These are phyloP conservation scores for Haliclystus octoradiatus DNA, from an alignment of 30 jellyfish, hydroid and myxozoan species.

Conservation along the genomic window DNA sequence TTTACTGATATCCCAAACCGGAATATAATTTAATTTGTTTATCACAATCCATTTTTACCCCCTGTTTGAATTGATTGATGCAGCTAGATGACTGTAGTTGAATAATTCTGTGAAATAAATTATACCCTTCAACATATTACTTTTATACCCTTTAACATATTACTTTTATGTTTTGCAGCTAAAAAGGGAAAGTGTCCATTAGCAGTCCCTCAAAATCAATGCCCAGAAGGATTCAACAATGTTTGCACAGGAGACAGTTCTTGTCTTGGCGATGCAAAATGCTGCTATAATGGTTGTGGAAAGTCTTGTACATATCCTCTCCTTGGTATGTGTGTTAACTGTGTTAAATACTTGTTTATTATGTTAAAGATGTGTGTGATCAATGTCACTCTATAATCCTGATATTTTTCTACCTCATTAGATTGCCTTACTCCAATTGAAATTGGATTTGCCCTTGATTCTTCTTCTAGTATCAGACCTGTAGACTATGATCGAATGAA, in stretches of 20 bases:
- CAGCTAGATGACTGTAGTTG: too few relatives aligned
- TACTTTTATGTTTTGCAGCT: conserved; percentile 17
- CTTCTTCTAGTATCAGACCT: conserved; percentile 73
- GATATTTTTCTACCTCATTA: too few relatives aligned
- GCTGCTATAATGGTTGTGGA: conserved; percentile 70
- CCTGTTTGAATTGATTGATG: too few relatives aligned
- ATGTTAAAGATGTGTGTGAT: too few relatives aligned
- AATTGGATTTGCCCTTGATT: conserved; percentile 80
- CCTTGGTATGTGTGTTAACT: conserved; percentile 45
- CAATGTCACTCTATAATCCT: too few relatives aligned
- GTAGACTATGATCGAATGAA: conserved; percentile 55
- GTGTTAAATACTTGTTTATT: too few relatives aligned
- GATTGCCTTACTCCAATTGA: conserved; percentile 79
- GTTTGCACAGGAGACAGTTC: conserved; percentile 41
- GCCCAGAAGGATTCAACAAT: conserved; percentile 16
- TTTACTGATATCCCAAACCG: too few relatives aligned
- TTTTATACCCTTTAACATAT: too few relatives aligned
- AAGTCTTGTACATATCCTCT: conserved; percentile 58
- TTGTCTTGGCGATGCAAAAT: conserved; percentile 51
- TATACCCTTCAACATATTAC: too few relatives aligned
- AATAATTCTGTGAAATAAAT: too few relatives aligned
- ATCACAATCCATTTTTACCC: too few relatives aligned
- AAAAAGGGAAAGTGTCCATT: conserved; percentile 74
- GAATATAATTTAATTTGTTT: too few relatives aligned
- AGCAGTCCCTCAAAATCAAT: conserved; percentile 13